A percentile compares a stretch with the other conserved stretches of the same genome.
These are phyloP conservation scores for Astropecten irregularis DNA, from an alignment of 53 echinoderm and acorn worm species.

Conservation along the genomic window DNA sequence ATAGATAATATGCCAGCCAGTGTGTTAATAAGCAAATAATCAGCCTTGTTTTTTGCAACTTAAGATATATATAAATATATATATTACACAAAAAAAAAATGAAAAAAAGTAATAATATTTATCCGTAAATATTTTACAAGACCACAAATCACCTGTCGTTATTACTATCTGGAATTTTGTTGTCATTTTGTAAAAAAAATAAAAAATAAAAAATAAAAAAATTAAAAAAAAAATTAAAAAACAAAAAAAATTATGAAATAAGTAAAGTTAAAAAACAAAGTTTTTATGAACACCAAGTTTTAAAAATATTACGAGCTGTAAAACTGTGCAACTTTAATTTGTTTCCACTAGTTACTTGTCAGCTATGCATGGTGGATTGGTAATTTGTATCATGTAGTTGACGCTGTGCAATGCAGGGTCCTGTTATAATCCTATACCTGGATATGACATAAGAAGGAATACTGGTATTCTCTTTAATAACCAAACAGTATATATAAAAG, in stretches of 20 bases:
- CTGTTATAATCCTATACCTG: slow-evolving; percentile 19
- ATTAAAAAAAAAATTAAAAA: not conserved
- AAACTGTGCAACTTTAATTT: slow-evolving; percentile 62
- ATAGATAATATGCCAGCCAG: slow-evolving; percentile 9
- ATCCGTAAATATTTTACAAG: slow-evolving; percentile 45
- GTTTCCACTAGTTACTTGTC: slow-evolving; percentile 56
- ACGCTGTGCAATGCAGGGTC: slow-evolving; percentile 63
- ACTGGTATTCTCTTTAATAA: slow-evolving; percentile 47
- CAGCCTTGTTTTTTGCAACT: slow-evolving; percentile 47
- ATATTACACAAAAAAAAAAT: not conserved
- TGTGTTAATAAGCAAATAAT: slow-evolving; percentile 56
- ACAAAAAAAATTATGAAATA: not conserved
- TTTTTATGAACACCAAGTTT: not conserved
- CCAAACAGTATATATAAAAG: slow-evolving; percentile 50
- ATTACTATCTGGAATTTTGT: slow-evolving; percentile 56
- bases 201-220: slow-evolving; percentile 4
- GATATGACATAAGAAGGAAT: slow-evolving; percentile 26
- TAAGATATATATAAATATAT: slow-evolving; percentile 12
- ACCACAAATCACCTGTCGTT: slow-evolving; percentile 39
- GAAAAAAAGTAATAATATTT: slow-evolving; percentile 50
- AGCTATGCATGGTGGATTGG: slow-evolving; percentile 62
- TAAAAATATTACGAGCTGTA: slow-evolving; percentile 52
- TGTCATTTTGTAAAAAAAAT: slow-evolving; percentile 48
- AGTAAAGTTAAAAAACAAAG: not conserved
- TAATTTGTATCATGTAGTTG: slow-evolving; percentile 56